These are phyloP conservation scores for Acleris laterana DNA, from an alignment of 2,888 invertebrate species.

Conservation along the genomic window DNA sequence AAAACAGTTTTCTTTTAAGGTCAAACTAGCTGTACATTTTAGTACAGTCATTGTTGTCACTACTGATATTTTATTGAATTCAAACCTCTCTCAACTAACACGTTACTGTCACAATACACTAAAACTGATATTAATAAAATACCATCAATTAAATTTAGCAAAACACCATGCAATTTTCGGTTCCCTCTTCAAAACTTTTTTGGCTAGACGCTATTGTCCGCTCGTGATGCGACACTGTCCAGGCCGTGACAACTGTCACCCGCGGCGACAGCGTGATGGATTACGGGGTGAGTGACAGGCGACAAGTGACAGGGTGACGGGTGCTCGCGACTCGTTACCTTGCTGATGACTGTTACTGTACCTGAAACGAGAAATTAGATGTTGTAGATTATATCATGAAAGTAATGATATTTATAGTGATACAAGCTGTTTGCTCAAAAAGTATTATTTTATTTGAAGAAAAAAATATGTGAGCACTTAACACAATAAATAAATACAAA, in stretches of 20 bases:
- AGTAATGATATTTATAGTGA: background rate
- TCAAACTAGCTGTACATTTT: no score
- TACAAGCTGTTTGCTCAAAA: no score
- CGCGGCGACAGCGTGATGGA: conserved; percentile 31
- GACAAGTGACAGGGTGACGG: conserved; percentile 14
- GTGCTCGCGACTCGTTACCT: conserved; percentile 29
- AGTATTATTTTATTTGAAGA: no score
- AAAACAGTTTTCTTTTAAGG: no score
- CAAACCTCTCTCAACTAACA: no score
- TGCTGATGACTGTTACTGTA: conserved; percentile 31
- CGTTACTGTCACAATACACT: no score
- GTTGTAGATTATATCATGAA: conserved; percentile 2
- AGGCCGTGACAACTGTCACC: conserved; percentile 27
- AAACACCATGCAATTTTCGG: background rate
- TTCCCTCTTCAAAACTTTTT: conserved; percentile 11
- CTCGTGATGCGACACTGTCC: conserved; percentile 34
- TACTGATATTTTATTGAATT: no score
- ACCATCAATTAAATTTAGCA: no score
- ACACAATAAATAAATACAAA: no score
- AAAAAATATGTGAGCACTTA: no score
- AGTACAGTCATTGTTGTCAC: no score
- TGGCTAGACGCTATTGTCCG: conserved; percentile 29
- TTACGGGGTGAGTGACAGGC: conserved; percentile 26
- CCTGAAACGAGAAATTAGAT: conserved; percentile 22
- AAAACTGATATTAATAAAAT: no score